Percentiles rank a stretch among this genome's conserved stretches.
phyloP scores from a whole-genome alignment of 2,113 vertebrate species.

The Anhinga rufa region DNA sequence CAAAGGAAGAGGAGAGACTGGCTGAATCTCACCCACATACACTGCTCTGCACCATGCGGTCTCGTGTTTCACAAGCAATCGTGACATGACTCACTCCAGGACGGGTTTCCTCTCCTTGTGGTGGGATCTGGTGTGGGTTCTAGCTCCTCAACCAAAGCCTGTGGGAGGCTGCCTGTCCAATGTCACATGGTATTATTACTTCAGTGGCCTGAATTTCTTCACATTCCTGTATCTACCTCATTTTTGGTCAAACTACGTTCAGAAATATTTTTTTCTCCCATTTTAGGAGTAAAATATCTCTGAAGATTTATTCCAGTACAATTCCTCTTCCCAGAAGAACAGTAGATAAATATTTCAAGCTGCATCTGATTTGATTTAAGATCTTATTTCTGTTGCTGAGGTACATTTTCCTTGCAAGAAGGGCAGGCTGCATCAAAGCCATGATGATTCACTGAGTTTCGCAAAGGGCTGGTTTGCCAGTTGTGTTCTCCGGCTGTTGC shows the following conservation, averaged over 20 bases:
- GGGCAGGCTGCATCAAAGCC: neutral
- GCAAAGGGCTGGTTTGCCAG: neutral
- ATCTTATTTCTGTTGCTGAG: slow-evolving; percentile 33
- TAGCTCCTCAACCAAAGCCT: neutral
- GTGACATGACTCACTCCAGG: neutral
- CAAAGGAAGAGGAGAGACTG: neutral
- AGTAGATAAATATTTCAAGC: slow-evolving; percentile 2
- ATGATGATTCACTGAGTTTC: neutral
- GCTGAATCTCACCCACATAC: neutral
- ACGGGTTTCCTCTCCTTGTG: neutral
- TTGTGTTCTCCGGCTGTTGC: neutral
- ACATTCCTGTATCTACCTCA: neutral
- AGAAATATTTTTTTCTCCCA: neutral
- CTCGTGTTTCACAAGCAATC: accelerated
- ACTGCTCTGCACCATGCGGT: accelerated
- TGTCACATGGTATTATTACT: neutral
- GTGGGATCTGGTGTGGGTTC: neutral
- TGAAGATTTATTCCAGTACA: neutral
- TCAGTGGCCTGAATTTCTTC: neutral
- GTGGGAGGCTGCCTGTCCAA: neutral
- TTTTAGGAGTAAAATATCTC: neutral
- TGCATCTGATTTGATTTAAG: slow-evolving; percentile 28
- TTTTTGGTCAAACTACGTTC: neutral
- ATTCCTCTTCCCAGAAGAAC: neutral
- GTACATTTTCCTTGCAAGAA: slow-evolving; percentile 13